These are phyloP conservation scores for Cinara cedri DNA, from an alignment of 2,888 invertebrate species.

Conservation along the genomic window DNA sequence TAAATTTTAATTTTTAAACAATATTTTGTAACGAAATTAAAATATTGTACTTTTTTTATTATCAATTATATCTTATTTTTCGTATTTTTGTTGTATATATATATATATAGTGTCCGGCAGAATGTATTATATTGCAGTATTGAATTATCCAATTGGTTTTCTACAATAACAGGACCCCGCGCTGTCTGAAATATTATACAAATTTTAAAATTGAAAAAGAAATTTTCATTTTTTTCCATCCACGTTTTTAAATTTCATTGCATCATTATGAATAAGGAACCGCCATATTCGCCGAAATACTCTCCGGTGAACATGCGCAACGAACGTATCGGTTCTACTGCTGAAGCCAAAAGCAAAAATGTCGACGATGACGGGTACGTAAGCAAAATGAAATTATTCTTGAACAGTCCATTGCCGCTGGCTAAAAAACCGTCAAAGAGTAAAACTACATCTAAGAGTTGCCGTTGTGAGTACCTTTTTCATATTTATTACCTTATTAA, in stretches of 20 bases:
- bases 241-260: background rate
- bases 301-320: conserved; percentile 35
- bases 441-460: conserved; percentile 19
- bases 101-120: conserved; percentile 3
- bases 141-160: conserved; percentile 11
- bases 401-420: conserved; percentile 1
- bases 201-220: background rate
- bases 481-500: too few relatives aligned
- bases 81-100: too few relatives aligned
- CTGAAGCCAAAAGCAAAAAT: conserved; percentile 1
- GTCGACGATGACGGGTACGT: conserved; percentile 6
- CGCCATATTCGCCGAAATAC: conserved; percentile 1
- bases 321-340: background rate
- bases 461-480: conserved; percentile 34
- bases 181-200: background rate
- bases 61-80: too few relatives aligned
- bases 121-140: background rate
- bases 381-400: conserved; percentile 30
- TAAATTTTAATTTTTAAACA: too few relatives aligned
- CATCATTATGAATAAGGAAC: background rate
- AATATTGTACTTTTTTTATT: background rate
- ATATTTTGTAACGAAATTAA: background rate
- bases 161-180: conserved; percentile 17
- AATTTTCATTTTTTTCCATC: background rate
- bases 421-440: conserved; percentile 8